phyloP scores from a whole-genome alignment of 2,888 invertebrate species.

The Odontocerum albicorne region DNA sequence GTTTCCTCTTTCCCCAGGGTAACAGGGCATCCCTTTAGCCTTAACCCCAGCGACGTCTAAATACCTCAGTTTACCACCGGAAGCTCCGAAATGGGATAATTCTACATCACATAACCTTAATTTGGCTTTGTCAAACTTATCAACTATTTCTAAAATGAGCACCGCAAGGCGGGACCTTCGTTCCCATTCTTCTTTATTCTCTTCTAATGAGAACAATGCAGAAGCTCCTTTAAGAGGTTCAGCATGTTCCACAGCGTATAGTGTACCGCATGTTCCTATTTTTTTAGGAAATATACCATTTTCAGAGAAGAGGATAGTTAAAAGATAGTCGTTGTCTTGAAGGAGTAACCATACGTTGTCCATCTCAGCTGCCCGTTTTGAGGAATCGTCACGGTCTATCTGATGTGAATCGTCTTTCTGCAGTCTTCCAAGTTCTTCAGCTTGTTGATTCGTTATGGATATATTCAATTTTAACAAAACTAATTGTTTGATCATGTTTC shows the following conservation, averaged over 20 bases:
- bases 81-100: slow-evolving; percentile 65
- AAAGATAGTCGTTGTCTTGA: slow-evolving; percentile 68
- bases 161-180: slow-evolving; percentile 58
- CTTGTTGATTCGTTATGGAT: slow-evolving; percentile 52
- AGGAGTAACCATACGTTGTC: slow-evolving; percentile 64
- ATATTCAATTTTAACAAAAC: slow-evolving; percentile 58
- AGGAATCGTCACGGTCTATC: slow-evolving; percentile 7
- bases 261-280: slow-evolving; percentile 66
- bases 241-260: slow-evolving; percentile 67
- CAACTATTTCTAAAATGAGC: slow-evolving; percentile 62
- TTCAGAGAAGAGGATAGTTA: slow-evolving; percentile 60
- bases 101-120: slow-evolving; percentile 71
- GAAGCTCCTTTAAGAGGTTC: slow-evolving; percentile 57
- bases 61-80: slow-evolving; percentile 58
- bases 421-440: slow-evolving; percentile 52
- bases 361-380: slow-evolving; percentile 54
- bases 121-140: slow-evolving; percentile 60
- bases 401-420: slow-evolving; percentile 47
- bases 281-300: slow-evolving; percentile 65
- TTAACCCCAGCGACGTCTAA: slow-evolving; percentile 66
- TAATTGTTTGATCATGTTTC: slow-evolving; percentile 53
- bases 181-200: slow-evolving; percentile 60
- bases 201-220: slow-evolving; percentile 54
- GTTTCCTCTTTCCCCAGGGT: slow-evolving; percentile 47
- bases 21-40: slow-evolving; percentile 56